Conservation (phyloP, 2,113 vertebrate genomes). For the Rhombomys opimus region DNA sequence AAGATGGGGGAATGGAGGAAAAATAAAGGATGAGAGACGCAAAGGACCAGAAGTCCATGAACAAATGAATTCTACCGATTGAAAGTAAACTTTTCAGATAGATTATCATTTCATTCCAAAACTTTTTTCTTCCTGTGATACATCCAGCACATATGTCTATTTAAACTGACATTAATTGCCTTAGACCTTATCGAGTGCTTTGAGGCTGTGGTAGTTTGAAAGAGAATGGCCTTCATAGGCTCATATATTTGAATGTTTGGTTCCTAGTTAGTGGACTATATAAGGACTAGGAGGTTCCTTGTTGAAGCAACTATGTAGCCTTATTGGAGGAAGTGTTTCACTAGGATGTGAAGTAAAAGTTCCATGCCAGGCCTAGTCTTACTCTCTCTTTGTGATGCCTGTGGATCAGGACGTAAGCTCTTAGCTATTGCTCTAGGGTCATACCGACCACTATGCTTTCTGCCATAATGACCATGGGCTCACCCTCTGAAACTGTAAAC, state of each 20-base stretch:
- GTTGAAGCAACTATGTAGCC: not conserved
- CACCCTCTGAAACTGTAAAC: not conserved
- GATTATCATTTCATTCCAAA: not conserved
- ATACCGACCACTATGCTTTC: too few species aligned
- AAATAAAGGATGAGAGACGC: rapidly evolving
- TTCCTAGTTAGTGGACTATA: not conserved
- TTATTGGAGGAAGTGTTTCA: not conserved
- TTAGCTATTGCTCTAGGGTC: not conserved
- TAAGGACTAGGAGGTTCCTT: not conserved
- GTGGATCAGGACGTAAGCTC: not conserved
- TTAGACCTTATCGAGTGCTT: not conserved
- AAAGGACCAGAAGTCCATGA: too few species aligned
- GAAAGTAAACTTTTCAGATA: not conserved
- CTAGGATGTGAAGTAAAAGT: not conserved
- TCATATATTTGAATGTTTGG: not conserved
- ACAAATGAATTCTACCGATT: not conserved
- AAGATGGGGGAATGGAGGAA: not conserved
- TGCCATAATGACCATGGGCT: not conserved
- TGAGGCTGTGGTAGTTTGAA: not conserved
- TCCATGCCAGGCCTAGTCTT: not conserved
- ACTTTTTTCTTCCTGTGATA: not conserved
- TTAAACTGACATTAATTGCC: not conserved
- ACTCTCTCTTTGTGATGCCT: not conserved
- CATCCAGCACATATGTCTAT: not conserved
- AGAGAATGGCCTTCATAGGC: not conserved